These are phyloP conservation scores for Apocrypta bakeri DNA, from an alignment of 1,140 invertebrate species.

Conservation along the genomic window DNA sequence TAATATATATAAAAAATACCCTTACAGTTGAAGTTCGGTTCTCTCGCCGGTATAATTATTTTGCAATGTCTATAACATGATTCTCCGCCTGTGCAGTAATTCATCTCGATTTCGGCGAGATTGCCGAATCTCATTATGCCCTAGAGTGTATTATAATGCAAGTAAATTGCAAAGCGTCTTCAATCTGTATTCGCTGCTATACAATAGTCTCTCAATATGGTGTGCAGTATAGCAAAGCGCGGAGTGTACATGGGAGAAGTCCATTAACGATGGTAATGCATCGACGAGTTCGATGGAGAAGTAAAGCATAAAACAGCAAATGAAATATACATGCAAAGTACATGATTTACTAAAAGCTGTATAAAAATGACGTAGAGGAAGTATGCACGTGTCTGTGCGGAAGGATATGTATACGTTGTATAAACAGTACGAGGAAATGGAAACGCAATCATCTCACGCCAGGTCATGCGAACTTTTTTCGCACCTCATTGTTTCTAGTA, in stretches of 20 bases:
- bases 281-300: not conserved
- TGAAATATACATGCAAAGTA: no score
- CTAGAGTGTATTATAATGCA: not conserved
- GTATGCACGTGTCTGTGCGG: not conserved
- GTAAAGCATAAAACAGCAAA: not conserved
- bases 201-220: no score
- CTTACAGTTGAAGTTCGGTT: not conserved
- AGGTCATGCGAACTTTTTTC: conserved; percentile 20
- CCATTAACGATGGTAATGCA: not conserved
- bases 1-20: not conserved
- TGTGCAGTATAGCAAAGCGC: no score
- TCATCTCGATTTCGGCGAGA: not conserved
- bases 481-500: conserved; percentile 21
- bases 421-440: not conserved
- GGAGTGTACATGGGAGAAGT: not conserved
- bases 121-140: not conserved
- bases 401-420: not conserved
- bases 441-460: conserved; percentile 10
- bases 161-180: no score
- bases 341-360: no score
- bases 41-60: not conserved
- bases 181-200: no score
- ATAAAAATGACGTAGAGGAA: no score
- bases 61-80: not conserved
- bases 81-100: not conserved